Percentiles rank a stretch among this genome's conserved stretches.
These are phyloP conservation scores for Potorous gilbertii DNA, from an alignment of 2,797 vertebrate genomes.

Conservation along the genomic window DNA sequence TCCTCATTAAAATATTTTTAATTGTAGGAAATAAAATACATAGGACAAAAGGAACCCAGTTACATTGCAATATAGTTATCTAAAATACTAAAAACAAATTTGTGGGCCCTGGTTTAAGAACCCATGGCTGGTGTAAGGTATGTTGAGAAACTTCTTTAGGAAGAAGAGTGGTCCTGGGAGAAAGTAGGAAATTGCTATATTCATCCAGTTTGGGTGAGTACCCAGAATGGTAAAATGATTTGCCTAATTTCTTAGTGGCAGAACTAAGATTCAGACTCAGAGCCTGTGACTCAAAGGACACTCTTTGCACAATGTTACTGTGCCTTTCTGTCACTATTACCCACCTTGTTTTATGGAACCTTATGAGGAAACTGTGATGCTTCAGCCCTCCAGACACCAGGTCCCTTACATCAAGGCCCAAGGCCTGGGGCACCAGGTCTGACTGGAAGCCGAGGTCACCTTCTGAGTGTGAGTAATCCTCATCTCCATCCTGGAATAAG, in stretches of 20 bases:
- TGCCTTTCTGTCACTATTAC: neutral
- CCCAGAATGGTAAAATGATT: neutral
- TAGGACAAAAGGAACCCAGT: neutral
- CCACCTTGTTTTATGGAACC: neutral
- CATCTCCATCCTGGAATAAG: neutral
- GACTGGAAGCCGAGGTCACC: neutral
- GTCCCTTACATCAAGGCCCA: neutral
- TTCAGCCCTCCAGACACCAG: neutral
- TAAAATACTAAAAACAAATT: neutral
- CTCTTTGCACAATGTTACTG: neutral
- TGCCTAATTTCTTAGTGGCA: neutral
- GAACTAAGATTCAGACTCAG: neutral
- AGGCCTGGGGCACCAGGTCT: neutral
- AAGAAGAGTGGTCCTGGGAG: neutral
- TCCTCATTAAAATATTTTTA: neutral
- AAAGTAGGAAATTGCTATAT: neutral
- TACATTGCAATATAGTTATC: neutral
- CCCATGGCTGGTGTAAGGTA: neutral
- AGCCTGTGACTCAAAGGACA: neutral
- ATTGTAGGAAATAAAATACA: neutral
- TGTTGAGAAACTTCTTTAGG: neutral
- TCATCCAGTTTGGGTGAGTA: neutral
- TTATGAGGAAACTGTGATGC: neutral
- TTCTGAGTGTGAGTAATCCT: neutral
- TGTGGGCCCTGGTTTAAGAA: neutral